Evolutionary conservation across 2,797 vertebrate species (phyloP).

Genomic region (Scolopax bukidnonensis): DNA sequence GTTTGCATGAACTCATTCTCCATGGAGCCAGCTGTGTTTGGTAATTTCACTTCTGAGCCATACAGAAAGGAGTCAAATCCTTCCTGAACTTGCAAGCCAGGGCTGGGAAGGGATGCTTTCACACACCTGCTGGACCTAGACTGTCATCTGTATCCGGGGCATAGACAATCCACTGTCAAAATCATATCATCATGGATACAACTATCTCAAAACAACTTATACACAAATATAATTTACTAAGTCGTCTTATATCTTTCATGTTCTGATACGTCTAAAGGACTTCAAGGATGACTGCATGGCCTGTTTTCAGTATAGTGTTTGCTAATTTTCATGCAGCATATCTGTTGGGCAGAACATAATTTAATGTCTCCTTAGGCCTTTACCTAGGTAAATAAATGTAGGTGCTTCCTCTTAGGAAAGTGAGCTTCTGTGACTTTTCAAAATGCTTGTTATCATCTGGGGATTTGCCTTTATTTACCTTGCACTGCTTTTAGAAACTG

Average conservation of each 20-base stretch:
- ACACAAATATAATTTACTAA: not conserved
- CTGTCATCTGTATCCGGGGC: not conserved
- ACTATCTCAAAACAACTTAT: not conserved
- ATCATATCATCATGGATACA: not conserved
- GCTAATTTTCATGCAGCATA: not conserved
- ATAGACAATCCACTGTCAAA: not conserved
- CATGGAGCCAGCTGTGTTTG: not conserved
- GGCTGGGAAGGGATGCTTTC: not conserved
- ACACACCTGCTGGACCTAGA: not conserved
- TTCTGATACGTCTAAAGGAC: not conserved
- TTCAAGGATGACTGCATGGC: not conserved
- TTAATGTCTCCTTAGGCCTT: not conserved
- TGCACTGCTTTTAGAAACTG: not conserved
- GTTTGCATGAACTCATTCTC: not conserved
- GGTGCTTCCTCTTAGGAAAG: not conserved
- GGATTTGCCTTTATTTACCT: not conserved
- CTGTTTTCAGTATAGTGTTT: not conserved
- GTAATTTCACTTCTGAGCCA: not conserved
- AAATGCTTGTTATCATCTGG: not conserved
- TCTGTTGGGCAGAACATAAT: not conserved
- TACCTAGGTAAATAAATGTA: not conserved
- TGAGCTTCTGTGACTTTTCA: not conserved
- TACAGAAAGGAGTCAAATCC: not conserved
- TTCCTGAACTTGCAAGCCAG: not conserved
- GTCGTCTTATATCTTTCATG: not conserved